Evolutionary conservation across 2,888 invertebrate genomes (phyloP).

Genomic region (Pseudoips prasinana): DNA sequence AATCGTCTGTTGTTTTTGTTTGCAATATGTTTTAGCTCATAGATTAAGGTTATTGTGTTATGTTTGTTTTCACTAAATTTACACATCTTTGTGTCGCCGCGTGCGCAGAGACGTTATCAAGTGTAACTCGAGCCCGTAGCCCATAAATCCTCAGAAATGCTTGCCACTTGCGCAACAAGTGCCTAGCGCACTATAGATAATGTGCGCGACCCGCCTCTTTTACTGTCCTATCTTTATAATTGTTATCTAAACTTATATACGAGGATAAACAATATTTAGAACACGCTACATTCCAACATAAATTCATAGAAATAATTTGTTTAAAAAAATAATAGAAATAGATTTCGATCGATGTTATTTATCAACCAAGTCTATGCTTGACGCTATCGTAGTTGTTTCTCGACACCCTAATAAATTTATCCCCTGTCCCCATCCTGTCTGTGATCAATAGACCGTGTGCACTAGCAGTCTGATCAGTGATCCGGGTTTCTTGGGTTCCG

Average conservation of each 20-base stretch:
- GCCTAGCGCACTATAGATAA: constrained; percentile 49
- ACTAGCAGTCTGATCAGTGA: constrained; percentile 52
- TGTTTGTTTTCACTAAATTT: constrained; percentile 47
- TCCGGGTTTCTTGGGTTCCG: constrained; percentile 67
- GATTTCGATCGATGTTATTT: background rate
- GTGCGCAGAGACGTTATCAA: constrained; percentile 67
- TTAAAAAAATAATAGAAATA: background rate
- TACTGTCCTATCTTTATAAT: constrained; percentile 39
- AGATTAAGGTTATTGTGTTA: constrained; percentile 28
- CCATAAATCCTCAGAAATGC: constrained; percentile 69
- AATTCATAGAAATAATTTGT: background rate
- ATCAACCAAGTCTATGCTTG: constrained; percentile 6
- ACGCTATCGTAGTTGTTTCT: constrained; percentile 23
- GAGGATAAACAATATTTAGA: constrained; percentile 5
- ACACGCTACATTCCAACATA: background rate
- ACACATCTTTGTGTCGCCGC: constrained; percentile 53
- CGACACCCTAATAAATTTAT: constrained; percentile 43
- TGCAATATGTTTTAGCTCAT: too few relatives aligned
- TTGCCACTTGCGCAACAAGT: constrained; percentile 71
- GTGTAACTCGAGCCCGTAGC: constrained; percentile 65
- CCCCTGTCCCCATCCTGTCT: constrained; percentile 50
- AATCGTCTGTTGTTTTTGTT: too few relatives aligned
- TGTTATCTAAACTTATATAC: constrained; percentile 27
- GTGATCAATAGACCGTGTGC: constrained; percentile 59
- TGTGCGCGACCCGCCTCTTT: constrained; percentile 41